These are phyloP conservation scores for Spongia lamella DNA, from an alignment of 37 sponge, comb jelly and placozoan species.

Conservation along the genomic window DNA sequence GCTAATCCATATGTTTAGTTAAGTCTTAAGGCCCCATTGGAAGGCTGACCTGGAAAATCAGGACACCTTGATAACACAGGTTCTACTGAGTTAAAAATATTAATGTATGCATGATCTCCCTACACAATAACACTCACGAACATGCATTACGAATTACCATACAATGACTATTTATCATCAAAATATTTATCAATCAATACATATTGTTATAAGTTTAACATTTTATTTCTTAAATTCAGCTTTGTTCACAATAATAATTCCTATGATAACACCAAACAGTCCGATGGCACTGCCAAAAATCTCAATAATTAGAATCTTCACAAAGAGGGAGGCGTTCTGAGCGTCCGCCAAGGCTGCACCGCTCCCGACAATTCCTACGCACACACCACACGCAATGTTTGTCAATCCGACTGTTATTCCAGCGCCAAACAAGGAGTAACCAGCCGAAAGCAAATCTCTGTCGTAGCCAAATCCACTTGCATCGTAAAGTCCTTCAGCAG, in stretches of 20 bases:
- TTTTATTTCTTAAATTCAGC: constrained; percentile 43
- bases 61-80: too few relatives aligned
- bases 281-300: constrained; percentile 99
- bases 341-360: constrained; percentile 99
- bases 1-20: too few relatives aligned
- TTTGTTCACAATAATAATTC: constrained; percentile 81
- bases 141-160: too few relatives aligned
- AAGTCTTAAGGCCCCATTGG: too few relatives aligned
- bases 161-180: too few relatives aligned
- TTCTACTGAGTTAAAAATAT: too few relatives aligned
- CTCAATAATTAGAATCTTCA: constrained; percentile 95
- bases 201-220: too few relatives aligned
- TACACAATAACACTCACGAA: too few relatives aligned
- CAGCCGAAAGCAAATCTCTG: constrained; percentile 51
- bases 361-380: constrained; percentile 96
- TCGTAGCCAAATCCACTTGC: constrained; percentile 21
- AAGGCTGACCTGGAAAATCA: too few relatives aligned
- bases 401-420: constrained; percentile 92
- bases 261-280: constrained; percentile 96
- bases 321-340: constrained; percentile 90
- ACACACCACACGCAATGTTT: constrained; percentile 96
- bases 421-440: constrained; percentile 88
- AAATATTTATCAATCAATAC: too few relatives aligned
- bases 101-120: too few relatives aligned
- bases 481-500: constrained; percentile 11